phyloP scores from a whole-genome alignment of 2,113 vertebrate genomes.

The Alethe castanea region DNA sequence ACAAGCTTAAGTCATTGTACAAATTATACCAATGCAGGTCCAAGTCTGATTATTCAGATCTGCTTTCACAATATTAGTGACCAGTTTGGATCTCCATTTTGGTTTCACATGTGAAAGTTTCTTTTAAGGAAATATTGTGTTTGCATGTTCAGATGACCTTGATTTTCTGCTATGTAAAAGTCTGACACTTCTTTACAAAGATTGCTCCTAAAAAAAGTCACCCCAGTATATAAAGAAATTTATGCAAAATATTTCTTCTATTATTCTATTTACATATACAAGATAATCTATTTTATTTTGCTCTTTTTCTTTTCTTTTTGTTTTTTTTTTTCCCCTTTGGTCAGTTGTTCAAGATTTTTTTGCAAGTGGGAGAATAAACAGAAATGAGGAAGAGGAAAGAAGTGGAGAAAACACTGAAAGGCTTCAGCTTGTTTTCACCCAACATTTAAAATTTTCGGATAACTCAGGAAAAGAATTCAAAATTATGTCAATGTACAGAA shows the following conservation, averaged over 20 bases:
- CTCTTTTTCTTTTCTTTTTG: accelerated
- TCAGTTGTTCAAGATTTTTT: neutral
- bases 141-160: neutral
- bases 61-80: neutral
- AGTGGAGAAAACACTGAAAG: neutral
- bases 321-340: neutral
- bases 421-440: neutral
- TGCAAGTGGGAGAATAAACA: neutral
- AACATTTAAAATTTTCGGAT: neutral
- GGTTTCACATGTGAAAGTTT: neutral
- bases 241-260: neutral
- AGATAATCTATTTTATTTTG: accelerated
- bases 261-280: neutral
- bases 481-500: conserved; percentile 16
- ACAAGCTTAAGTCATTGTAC: neutral
- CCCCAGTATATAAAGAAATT: neutral
- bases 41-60: neutral
- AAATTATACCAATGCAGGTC: neutral
- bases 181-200: neutral
- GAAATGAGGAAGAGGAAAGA: neutral
- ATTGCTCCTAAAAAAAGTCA: neutral
- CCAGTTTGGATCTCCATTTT: neutral
- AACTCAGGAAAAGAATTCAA: neutral
- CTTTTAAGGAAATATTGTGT: neutral
- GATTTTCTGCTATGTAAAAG: neutral